Conservation (phyloP, 2,113 vertebrate genomes). For the Salvator merianae region DNA sequence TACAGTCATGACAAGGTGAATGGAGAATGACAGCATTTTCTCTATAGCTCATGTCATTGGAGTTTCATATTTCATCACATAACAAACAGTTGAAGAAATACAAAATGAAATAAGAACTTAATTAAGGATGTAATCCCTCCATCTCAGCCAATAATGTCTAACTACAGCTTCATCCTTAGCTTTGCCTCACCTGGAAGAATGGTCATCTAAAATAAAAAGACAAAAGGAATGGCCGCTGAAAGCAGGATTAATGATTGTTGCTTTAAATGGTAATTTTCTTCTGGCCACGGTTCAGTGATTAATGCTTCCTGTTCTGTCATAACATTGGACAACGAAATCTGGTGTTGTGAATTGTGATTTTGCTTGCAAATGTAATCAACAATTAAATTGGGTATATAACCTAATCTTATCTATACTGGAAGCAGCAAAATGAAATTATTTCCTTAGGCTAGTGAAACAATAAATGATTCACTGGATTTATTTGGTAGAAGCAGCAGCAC, state of each 20-base stretch:
- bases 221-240: neutral
- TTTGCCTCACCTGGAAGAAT: neutral
- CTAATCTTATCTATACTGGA: neutral
- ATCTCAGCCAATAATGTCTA: neutral
- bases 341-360: neutral
- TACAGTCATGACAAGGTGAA: neutral
- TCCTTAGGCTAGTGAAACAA: neutral
- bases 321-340: neutral
- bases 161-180: neutral
- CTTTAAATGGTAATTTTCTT: slow-evolving; percentile 49
- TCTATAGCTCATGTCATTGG: neutral
- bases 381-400: slow-evolving; percentile 10
- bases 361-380: neutral
- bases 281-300: neutral
- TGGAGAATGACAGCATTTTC: neutral
- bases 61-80: neutral
- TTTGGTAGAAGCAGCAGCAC: neutral
- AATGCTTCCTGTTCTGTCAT: neutral
- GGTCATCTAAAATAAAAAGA: too few relatives aligned
- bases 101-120: neutral
- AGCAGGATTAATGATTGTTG: slow-evolving; percentile 49
- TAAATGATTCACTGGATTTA: neutral
- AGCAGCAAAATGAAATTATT: slow-evolving; percentile 2
- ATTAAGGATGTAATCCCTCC: neutral
- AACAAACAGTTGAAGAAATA: neutral